A percentile compares a stretch with the other conserved stretches of the same genome.
Evolutionary conservation across 1,140 invertebrate species (phyloP).

Genomic region (Sminthurinus signatus): DNA sequence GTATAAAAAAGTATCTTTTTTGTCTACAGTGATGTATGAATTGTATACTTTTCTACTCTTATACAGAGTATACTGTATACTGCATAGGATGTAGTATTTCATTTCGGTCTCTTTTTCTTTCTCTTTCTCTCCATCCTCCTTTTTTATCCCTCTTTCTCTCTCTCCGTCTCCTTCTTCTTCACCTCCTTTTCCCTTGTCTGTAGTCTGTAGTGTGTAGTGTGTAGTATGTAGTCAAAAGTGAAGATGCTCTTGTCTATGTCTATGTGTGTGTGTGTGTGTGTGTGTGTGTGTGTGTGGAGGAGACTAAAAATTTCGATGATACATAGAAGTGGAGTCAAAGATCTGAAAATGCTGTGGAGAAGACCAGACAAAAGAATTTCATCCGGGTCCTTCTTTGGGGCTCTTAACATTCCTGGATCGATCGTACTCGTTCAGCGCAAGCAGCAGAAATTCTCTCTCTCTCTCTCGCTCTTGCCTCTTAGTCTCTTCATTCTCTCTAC

Average conservation of each 20-base stretch:
- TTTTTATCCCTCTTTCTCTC: neutral
- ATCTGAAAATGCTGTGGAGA: neutral
- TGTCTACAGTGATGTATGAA: no score
- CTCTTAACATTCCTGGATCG: neutral
- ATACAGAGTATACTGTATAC: no score
- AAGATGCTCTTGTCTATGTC: no score
- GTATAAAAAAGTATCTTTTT: no score
- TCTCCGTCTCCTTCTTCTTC: neutral
- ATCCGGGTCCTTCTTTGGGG: slow-evolving; percentile 10
- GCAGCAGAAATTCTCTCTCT: no score
- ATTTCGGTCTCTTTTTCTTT: neutral
- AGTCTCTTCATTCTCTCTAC: no score
- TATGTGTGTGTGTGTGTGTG: neutral
- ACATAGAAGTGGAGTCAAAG: slow-evolving; percentile 7
- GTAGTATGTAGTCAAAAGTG: no score
- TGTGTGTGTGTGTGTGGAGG: neutral
- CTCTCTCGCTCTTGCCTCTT: no score
- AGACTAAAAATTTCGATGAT: slow-evolving; percentile 2
- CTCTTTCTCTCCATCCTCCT: neutral
- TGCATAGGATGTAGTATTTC: no score
- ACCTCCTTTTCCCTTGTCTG: neutral
- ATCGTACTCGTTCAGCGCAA: neutral
- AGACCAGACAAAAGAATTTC: slow-evolving; percentile 14
- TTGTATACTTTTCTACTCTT: no score
- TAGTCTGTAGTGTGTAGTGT: no score